phyloP scores from a whole-genome alignment of 2,797 vertebrate species.

The Sebastes taczanowskii region DNA sequence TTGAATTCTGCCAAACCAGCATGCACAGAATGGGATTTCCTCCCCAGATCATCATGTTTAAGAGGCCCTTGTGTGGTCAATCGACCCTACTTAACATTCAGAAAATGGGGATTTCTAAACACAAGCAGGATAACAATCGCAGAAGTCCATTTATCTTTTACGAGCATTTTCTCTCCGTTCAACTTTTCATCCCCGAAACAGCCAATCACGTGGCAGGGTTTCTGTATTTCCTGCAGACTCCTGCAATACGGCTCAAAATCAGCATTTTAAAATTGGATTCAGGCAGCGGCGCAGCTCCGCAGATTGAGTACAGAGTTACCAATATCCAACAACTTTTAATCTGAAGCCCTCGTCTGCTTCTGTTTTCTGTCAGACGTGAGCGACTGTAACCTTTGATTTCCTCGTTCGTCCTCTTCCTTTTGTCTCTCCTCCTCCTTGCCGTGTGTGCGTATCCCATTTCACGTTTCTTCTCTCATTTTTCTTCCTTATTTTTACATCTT shows the following conservation, averaged over 20 bases:
- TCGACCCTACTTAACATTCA: conserved; percentile 32
- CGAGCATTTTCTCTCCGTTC: not conserved
- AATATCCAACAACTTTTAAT: conserved; percentile 75
- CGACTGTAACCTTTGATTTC: conserved; percentile 48
- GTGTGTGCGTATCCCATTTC: not conserved
- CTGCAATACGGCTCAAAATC: conserved; percentile 48
- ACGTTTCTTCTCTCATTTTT: not conserved
- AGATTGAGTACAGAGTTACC: conserved; percentile 61
- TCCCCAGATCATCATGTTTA: conserved; percentile 32
- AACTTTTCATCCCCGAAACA: conserved; percentile 15
- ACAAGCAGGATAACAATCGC: conserved; percentile 9
- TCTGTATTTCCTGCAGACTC: conserved; percentile 21
- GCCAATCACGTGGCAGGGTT: conserved; percentile 8
- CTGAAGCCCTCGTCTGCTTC: conserved; percentile 51
- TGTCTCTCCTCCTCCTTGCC: conserved; percentile 24
- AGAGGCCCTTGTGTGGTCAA: conserved; percentile 47
- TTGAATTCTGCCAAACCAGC: conserved; percentile 48
- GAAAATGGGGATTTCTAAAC: conserved; percentile 33
- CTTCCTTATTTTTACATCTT: not conserved
- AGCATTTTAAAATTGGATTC: conserved; percentile 68
- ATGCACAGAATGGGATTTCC: conserved; percentile 49
- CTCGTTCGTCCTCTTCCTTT: not conserved
- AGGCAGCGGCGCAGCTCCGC: conserved; percentile 29
- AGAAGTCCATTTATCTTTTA: conserved; percentile 19
- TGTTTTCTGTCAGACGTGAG: conserved; percentile 68